phyloP scores from a whole-genome alignment of 2,113 vertebrate species.

The Menidia beryllina region DNA sequence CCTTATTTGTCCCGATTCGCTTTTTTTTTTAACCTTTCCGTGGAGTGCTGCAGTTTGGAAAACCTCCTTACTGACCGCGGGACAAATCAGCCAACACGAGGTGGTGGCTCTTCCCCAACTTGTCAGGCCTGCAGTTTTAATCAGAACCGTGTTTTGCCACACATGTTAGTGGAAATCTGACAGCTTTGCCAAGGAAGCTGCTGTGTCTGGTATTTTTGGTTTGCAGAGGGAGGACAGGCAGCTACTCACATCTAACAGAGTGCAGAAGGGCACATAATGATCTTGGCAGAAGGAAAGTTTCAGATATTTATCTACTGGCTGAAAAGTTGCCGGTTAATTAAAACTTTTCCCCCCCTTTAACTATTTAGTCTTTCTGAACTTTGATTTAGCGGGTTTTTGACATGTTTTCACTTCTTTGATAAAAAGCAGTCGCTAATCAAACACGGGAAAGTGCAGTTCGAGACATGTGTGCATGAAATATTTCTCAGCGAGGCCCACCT shows the following conservation, averaged over 20 bases:
- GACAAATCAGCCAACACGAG: slow-evolving; percentile 6
- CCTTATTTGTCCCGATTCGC: no score
- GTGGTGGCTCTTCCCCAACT: background rate
- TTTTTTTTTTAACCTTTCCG: no score
- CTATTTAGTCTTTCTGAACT: background rate
- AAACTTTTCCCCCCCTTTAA: slow-evolving; percentile 13
- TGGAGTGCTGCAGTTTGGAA: slow-evolving; percentile 1
- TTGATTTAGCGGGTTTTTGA: background rate
- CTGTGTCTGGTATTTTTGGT: slow-evolving; percentile 32
- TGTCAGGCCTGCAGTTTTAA: slow-evolving; percentile 20
- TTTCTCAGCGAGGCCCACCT: background rate
- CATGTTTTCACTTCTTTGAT: background rate
- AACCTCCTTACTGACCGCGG: background rate
- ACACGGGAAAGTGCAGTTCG: background rate
- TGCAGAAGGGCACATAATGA: slow-evolving; percentile 16
- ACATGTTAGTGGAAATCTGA: slow-evolving; percentile 12
- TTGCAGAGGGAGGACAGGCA: slow-evolving; percentile 18
- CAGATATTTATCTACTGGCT: slow-evolving; percentile 31
- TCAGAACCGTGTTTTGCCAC: slow-evolving; percentile 16
- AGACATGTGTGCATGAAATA: background rate
- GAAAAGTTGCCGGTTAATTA: background rate
- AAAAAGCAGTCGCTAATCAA: background rate
- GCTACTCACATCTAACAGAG: slow-evolving; percentile 20
- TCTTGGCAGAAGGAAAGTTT: slow-evolving; percentile 1
- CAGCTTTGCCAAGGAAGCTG: slow-evolving; percentile 18